A percentile compares a stretch with the other conserved stretches of the same genome.
Evolutionary conservation across 2,888 invertebrate species (phyloP).

Genomic region (Leuctra nigra): DNA sequence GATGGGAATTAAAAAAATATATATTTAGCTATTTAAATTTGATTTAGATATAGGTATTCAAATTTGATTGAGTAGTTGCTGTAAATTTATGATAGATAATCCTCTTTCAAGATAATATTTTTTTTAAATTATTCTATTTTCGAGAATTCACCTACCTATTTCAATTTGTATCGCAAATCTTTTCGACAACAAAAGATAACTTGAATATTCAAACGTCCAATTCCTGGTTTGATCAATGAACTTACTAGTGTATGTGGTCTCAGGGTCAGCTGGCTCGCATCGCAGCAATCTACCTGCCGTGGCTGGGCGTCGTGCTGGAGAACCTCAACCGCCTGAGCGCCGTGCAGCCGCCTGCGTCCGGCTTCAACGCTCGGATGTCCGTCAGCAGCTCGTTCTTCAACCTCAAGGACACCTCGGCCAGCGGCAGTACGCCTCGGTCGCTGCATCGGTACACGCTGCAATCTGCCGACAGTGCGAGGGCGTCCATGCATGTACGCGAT

Average conservation of each 20-base stretch:
- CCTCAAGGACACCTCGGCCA: slow-evolving; percentile 43
- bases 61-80: too few relatives aligned
- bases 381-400: slow-evolving; percentile 53
- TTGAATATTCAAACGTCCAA: too few relatives aligned
- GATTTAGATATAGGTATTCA: too few relatives aligned
- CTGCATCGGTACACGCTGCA: slow-evolving; percentile 57
- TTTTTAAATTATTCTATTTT: not conserved
- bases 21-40: too few relatives aligned
- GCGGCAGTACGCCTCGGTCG: slow-evolving; percentile 47
- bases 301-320: slow-evolving; percentile 82
- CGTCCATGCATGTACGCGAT: slow-evolving; percentile 70
- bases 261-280: slow-evolving; percentile 74
- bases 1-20: too few relatives aligned
- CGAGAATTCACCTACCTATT: slow-evolving; percentile 3
- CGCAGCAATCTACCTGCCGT: slow-evolving; percentile 84
- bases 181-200: too few relatives aligned
- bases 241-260: too few relatives aligned
- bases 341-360: slow-evolving; percentile 38
- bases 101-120: not conserved
- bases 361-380: slow-evolving; percentile 44
- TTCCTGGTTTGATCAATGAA: too few relatives aligned
- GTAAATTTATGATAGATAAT: too few relatives aligned
- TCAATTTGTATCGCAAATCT: too few relatives aligned
- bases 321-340: slow-evolving; percentile 69
- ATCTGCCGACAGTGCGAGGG: slow-evolving; percentile 61